Percentiles rank a stretch among this genome's conserved stretches.
These are phyloP conservation scores for Drosophila erecta DNA, from an alignment of 1,140 invertebrate species.

Conservation along the genomic window DNA sequence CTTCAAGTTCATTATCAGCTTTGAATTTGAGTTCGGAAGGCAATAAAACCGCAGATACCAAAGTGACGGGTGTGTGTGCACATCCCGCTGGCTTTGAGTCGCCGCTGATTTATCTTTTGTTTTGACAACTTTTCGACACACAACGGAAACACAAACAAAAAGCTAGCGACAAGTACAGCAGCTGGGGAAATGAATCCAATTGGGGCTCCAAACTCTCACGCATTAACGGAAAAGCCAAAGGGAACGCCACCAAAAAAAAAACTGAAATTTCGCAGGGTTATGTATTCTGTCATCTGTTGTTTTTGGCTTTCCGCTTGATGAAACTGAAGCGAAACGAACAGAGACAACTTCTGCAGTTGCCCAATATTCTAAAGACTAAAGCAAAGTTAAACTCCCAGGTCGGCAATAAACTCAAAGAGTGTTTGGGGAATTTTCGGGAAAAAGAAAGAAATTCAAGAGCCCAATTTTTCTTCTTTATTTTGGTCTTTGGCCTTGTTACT, in stretches of 20 bases:
- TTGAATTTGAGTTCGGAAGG: conserved; percentile 25
- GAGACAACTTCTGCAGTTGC: conserved; percentile 42
- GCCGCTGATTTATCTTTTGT: conserved; percentile 79
- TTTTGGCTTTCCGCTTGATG: conserved; percentile 76
- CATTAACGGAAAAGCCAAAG: conserved; percentile 58
- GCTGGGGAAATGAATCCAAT: conserved; percentile 57
- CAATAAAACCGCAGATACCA: conserved; percentile 27
- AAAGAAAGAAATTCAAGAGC: neutral
- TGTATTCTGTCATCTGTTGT: conserved; percentile 53
- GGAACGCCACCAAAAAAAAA: conserved; percentile 28
- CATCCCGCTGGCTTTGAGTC: conserved; percentile 39
- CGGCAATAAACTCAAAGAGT: conserved; percentile 66
- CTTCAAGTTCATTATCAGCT: conserved; percentile 66
- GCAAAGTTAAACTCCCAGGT: conserved; percentile 40
- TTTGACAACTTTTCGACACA: conserved; percentile 75
- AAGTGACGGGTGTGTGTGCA: conserved; percentile 11
- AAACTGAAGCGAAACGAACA: conserved; percentile 78
- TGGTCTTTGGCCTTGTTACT: conserved; percentile 11
- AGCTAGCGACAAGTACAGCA: conserved; percentile 37
- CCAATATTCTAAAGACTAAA: conserved; percentile 8
- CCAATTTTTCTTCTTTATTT: conserved; percentile 13
- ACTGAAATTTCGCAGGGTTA: conserved; percentile 15
- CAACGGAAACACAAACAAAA: conserved; percentile 49
- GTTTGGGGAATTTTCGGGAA: conserved; percentile 41
- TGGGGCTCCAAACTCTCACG: conserved; percentile 70